These are phyloP conservation scores for honey bee (Apis mellifera) DNA, from an alignment of 1,140 invertebrate genomes.

Conservation along the genomic window Amel_HAv3.1 CM009931.2:2844501-2845000, in stretches of 20 bases:
- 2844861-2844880: conserved; percentile 21
- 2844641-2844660: not conserved
- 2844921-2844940: too few relatives aligned
- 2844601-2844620: conserved; percentile 51
- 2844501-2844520: conserved; percentile 28
- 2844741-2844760: conserved; percentile 81
- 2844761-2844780: conserved; percentile 80
- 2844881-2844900: too few relatives aligned
- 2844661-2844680: conserved; percentile 25
- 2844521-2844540: conserved; percentile 40
- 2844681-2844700: conserved; percentile 77
- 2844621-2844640: conserved; percentile 4
- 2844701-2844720: conserved; percentile 81
- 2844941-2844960: too few relatives aligned
- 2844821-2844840: conserved; percentile 59
- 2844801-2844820: conserved; percentile 63
- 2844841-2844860: conserved; percentile 26
- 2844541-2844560: conserved; percentile 13
- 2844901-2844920: too few relatives aligned
- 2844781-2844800: conserved; percentile 69
- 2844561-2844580: conserved; percentile 16
- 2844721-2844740: conserved; percentile 79
- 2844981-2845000: too few relatives aligned
- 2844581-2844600: conserved; percentile 28
- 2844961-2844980: too few relatives aligned